Evolutionary conservation across 2,888 invertebrate species (phyloP).

Genomic region (Biston betularia): DNA sequence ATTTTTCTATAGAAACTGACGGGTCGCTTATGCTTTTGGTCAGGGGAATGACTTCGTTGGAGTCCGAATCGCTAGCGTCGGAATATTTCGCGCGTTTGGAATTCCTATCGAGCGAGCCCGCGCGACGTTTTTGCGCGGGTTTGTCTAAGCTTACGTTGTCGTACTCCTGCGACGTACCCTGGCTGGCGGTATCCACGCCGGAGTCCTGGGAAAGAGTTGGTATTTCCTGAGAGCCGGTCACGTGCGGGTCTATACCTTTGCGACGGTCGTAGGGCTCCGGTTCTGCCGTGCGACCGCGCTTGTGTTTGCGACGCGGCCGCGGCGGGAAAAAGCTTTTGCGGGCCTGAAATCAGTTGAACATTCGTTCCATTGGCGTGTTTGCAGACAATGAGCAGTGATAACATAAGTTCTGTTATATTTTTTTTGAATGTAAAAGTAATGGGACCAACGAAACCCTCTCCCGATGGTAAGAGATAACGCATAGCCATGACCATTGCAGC

Average conservation of each 20-base stretch:
- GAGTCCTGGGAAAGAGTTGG: slow-evolving; percentile 69
- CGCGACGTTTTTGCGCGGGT: slow-evolving; percentile 33
- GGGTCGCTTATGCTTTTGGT: slow-evolving; percentile 79
- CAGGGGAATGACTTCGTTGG: slow-evolving; percentile 60
- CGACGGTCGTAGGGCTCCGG: slow-evolving; percentile 77
- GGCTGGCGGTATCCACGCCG: slow-evolving; percentile 66
- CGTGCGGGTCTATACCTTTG: slow-evolving; percentile 44
- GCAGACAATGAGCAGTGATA: neutral
- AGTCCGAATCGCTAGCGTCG: slow-evolving; percentile 58
- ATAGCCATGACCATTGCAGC: too few relatives aligned
- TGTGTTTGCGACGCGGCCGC: slow-evolving; percentile 83
- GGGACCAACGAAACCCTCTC: too few relatives aligned
- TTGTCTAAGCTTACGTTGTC: slow-evolving; percentile 16
- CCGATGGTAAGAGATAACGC: too few relatives aligned
- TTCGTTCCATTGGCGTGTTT: neutral
- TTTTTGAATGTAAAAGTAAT: too few relatives aligned
- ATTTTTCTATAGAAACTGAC: slow-evolving; percentile 62
- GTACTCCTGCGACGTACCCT: slow-evolving; percentile 45
- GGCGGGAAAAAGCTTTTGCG: slow-evolving; percentile 90
- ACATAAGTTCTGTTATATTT: too few relatives aligned
- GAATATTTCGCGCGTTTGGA: slow-evolving; percentile 62
- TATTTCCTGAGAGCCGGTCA: slow-evolving; percentile 37
- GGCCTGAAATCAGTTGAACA: slow-evolving; percentile 76
- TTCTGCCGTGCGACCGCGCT: slow-evolving; percentile 80
- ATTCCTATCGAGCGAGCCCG: slow-evolving; percentile 44